These are phyloP conservation scores for Fragum fragum DNA, from an alignment of 2,888 invertebrate species.

Conservation along the genomic window DNA sequence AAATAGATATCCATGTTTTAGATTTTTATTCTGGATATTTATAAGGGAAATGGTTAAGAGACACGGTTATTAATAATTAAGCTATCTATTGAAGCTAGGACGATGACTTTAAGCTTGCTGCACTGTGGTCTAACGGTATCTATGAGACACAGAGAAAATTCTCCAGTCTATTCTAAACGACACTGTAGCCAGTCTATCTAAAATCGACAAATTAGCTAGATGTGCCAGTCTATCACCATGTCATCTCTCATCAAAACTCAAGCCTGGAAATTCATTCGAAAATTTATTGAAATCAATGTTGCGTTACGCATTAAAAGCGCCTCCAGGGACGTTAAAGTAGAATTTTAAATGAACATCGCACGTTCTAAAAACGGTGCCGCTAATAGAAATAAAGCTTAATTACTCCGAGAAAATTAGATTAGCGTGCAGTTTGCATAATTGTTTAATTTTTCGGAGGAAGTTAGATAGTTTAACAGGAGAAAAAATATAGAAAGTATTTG, in stretches of 20 bases:
- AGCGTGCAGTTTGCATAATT: slow-evolving; percentile 22
- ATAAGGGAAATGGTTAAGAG: no score
- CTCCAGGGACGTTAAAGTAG: slow-evolving; percentile 11
- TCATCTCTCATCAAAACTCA: not conserved
- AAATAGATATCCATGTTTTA: no score
- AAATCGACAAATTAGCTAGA: no score
- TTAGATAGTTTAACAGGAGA: not conserved
- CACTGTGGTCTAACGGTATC: no score
- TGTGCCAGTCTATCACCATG: no score
- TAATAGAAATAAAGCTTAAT: slow-evolving; percentile 31
- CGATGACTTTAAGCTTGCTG: no score
- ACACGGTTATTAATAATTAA: no score
- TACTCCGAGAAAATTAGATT: slow-evolving; percentile 18
- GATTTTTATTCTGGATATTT: no score
- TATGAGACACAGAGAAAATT: no score
- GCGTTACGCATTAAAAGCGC: slow-evolving; percentile 10
- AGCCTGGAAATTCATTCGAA: slow-evolving; percentile 16
- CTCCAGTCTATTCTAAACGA: no score
- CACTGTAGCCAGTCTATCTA: no score
- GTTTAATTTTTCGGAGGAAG: slow-evolving; percentile 9
- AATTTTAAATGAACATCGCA: slow-evolving; percentile 20
- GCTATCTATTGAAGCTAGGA: no score
- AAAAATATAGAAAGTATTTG: not conserved
- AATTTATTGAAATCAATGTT: slow-evolving; percentile 30
- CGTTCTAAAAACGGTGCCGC: not conserved